Evolutionary conservation across 2,797 vertebrate species (phyloP).

Genomic region (Myiotriccus ornatus): DNA sequence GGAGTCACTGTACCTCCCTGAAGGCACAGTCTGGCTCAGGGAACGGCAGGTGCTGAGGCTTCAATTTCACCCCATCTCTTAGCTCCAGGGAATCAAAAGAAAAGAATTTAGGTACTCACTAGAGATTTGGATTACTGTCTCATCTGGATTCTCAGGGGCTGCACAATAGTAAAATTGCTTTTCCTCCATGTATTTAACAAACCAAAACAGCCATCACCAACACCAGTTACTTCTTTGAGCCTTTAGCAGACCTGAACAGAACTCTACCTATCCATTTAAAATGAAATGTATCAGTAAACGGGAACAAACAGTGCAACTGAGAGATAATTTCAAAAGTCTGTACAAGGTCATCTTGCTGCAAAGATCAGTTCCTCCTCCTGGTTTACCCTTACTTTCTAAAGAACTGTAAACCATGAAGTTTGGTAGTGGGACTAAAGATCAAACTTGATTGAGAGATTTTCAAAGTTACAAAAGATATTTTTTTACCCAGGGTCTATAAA

Average conservation of each 20-base stretch:
- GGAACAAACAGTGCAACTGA: rapidly evolving
- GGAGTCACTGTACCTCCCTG: rapidly evolving
- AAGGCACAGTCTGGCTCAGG: background rate
- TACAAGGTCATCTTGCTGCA: background rate
- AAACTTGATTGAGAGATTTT: background rate
- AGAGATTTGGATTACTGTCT: background rate
- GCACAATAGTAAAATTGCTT: background rate
- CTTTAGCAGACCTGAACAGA: background rate
- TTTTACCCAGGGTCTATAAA: background rate
- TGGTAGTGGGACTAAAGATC: background rate
- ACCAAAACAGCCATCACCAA: background rate
- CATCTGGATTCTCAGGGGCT: background rate
- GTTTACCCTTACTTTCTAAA: background rate
- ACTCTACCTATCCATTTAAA: background rate
- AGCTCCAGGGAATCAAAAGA: background rate
- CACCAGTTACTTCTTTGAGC: background rate
- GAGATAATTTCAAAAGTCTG: background rate
- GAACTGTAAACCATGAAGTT: background rate
- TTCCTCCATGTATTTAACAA: background rate
- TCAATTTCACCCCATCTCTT: background rate
- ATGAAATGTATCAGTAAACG: background rate
- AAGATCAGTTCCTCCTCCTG: background rate
- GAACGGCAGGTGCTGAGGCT: background rate
- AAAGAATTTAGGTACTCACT: background rate
- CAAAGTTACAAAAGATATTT: background rate